Conservation (phyloP, 1,140 invertebrate species). For the Philopotamus ludificatus region DNA sequence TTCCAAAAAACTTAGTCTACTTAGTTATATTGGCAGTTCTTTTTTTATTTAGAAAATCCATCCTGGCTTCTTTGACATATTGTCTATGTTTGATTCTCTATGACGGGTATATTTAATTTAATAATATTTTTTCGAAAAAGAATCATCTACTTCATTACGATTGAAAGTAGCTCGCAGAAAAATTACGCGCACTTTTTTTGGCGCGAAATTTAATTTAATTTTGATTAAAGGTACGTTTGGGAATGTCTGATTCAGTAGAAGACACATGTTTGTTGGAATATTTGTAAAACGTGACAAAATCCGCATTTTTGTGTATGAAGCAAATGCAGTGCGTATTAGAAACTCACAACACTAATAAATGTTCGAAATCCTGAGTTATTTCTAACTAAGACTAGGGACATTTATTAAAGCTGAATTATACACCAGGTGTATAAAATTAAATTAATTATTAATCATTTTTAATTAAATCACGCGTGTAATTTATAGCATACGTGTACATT, state of each 20-base stretch:
- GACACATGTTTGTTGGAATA: neutral
- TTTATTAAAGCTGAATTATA: constrained; percentile 7
- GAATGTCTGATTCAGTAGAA: neutral
- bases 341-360: constrained; percentile 17
- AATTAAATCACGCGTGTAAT: neutral
- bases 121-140: neutral
- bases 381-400: neutral
- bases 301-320: constrained; percentile 1
- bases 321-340: neutral
- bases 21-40: too few relatives aligned
- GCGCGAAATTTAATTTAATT: neutral
- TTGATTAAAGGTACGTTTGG: neutral
- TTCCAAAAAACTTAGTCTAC: too few relatives aligned
- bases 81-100: too few relatives aligned
- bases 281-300: constrained; percentile 14
- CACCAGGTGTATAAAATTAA: neutral
- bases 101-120: neutral
- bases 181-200: neutral
- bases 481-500: neutral
- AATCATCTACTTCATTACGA: neutral
- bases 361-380: neutral
- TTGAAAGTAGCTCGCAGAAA: neutral
- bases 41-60: too few relatives aligned
- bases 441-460: neutral
- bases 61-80: too few relatives aligned